Evolutionary conservation across 2,888 invertebrate genomes (phyloP).

Genomic region (Trachelus stipa): DNA sequence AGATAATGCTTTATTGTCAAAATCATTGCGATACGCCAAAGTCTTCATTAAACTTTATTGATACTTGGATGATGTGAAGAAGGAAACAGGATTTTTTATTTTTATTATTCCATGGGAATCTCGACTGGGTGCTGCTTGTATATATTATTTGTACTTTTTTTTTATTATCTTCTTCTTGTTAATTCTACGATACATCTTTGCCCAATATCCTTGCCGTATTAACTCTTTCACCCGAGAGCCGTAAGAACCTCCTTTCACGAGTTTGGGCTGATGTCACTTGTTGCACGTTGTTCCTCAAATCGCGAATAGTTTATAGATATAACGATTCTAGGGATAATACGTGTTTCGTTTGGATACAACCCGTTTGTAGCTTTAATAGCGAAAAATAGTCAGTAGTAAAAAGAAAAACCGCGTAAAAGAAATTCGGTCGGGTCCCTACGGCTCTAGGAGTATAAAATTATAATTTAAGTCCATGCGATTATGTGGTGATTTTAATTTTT

Average conservation of each 20-base stretch:
- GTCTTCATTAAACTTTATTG: constrained; percentile 49
- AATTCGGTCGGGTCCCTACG: constrained; percentile 40
- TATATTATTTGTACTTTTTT: constrained; percentile 31
- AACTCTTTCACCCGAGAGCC: constrained; percentile 43
- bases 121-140: constrained; percentile 53
- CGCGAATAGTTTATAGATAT: not conserved
- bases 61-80: constrained; percentile 53
- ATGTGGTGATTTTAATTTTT: not conserved
- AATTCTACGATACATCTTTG: constrained; percentile 51
- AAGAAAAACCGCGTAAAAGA: not conserved
- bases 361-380: not conserved
- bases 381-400: not conserved
- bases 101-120: constrained; percentile 55
- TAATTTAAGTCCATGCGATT: constrained; percentile 26
- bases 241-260: constrained; percentile 39
- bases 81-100: constrained; percentile 52
- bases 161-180: constrained; percentile 44
- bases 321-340: not conserved
- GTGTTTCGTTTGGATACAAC: not conserved
- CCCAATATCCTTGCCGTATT: constrained; percentile 48
- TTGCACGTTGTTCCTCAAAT: not conserved
- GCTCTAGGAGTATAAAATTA: constrained; percentile 37
- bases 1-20: constrained; percentile 44
- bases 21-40: constrained; percentile 40
- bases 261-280: not conserved